phyloP scores from a whole-genome alignment of 2,797 vertebrate genomes.

The Odontamblyopus rebecca region DNA sequence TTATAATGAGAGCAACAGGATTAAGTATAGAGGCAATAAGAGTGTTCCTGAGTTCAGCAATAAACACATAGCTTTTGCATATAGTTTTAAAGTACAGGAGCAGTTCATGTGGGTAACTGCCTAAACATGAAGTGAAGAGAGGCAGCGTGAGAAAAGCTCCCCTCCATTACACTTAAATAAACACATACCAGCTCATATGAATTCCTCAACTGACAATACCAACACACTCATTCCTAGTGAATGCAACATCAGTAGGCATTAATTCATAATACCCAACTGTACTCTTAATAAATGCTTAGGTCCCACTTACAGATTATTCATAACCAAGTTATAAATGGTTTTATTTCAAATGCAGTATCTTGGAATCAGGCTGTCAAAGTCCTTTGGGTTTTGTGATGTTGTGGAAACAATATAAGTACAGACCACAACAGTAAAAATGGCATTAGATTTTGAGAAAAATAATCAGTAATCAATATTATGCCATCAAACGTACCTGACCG shows the following conservation, averaged over 20 bases:
- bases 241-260: background rate
- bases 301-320: conserved; percentile 7
- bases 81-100: conserved; percentile 23
- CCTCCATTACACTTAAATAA: conserved; percentile 52
- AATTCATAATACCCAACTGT: conserved; percentile 2
- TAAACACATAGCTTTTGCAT: background rate
- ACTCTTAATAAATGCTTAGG: background rate
- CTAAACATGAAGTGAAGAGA: conserved; percentile 25
- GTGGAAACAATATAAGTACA: background rate
- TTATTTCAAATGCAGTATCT: conserved; percentile 5
- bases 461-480: conserved; percentile 3
- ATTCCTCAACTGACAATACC: conserved; percentile 43
- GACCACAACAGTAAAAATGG: conserved; percentile 1
- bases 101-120: conserved; percentile 32
- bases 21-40: too few relatives aligned
- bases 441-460: background rate
- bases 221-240: conserved; percentile 17
- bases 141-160: conserved; percentile 49
- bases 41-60: too few relatives aligned
- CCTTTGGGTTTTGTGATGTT: too few relatives aligned
- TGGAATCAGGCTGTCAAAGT: background rate
- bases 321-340: conserved; percentile 18
- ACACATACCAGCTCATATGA: conserved; percentile 47
- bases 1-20: too few relatives aligned
- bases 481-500: conserved; percentile 15